Conservation (phyloP, 2,888 invertebrate species). For the Parasteatoda lunata region DNA sequence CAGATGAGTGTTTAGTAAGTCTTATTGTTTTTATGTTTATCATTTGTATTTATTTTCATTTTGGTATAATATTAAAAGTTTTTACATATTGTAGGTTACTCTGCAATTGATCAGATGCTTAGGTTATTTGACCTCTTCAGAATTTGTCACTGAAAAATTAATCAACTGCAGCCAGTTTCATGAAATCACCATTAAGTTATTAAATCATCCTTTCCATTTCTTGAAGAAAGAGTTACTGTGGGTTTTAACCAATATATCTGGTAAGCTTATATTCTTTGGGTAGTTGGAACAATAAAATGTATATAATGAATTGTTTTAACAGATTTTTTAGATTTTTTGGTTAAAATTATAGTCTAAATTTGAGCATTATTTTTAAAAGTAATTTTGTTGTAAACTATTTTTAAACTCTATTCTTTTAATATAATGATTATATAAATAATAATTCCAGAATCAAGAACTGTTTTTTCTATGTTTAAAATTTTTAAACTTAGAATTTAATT, state of each 20-base stretch:
- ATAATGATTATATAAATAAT: too few species aligned
- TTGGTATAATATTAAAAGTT: not conserved
- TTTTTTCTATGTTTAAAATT: too few species aligned
- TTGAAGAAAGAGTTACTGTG: slow-evolving; percentile 37
- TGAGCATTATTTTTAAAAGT: not conserved
- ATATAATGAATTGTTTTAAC: too few species aligned
- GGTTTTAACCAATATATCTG: slow-evolving; percentile 40
- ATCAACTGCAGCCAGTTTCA: not conserved
- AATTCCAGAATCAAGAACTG: too few species aligned
- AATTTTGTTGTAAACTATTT: not conserved
- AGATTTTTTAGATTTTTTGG: not conserved
- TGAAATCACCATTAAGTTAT: not conserved
- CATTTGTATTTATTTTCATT: not conserved
- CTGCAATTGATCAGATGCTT: slow-evolving; percentile 25
- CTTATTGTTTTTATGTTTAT: not conserved
- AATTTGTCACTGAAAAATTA: not conserved
- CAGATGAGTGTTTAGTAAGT: slow-evolving; percentile 27
- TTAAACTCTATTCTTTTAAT: not conserved
- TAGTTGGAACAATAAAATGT: not conserved
- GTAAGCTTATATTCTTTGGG: slow-evolving; percentile 6
- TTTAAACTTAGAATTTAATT: too few species aligned
- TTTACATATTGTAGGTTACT: slow-evolving; percentile 12
- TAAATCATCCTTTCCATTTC: not conserved
- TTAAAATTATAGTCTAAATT: not conserved
- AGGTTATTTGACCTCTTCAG: slow-evolving; percentile 10